Conservation (phyloP, 2,888 invertebrate genomes). For the Anagyrus pseudococci region DNA sequence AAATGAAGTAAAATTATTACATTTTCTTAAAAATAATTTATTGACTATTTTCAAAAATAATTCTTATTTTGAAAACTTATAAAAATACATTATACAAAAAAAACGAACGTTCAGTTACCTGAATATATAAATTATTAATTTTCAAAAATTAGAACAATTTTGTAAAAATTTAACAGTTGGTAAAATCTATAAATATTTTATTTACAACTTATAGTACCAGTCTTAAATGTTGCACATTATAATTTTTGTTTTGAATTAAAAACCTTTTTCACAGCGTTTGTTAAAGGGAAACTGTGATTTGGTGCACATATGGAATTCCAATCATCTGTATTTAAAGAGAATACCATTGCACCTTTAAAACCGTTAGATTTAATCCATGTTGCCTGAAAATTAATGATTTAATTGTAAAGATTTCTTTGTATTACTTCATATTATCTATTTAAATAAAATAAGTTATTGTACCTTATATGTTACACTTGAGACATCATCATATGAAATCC, state of each 20-base stretch:
- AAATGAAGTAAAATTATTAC: constrained; percentile 7
- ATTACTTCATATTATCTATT: constrained; percentile 5
- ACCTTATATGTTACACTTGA: constrained; percentile 76
- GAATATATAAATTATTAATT: constrained; percentile 20
- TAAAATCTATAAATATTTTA: constrained; percentile 34
- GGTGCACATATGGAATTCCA: constrained; percentile 67
- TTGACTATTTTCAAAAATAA: constrained; percentile 27
- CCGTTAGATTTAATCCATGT: constrained; percentile 69
- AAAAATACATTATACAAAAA: constrained; percentile 13
- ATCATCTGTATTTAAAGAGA: constrained; percentile 83
- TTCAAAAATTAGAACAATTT: neutral
- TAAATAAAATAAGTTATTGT: constrained; percentile 34
- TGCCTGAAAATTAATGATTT: constrained; percentile 59
- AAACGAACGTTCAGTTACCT: constrained; percentile 34
- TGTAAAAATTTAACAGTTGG: constrained; percentile 6
- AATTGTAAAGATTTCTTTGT: constrained; percentile 24
- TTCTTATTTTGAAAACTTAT: constrained; percentile 34
- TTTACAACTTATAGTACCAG: constrained; percentile 36
- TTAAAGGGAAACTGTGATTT: constrained; percentile 60
- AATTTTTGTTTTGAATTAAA: constrained; percentile 24
- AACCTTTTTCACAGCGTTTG: constrained; percentile 50
- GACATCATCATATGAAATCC: constrained; percentile 84
- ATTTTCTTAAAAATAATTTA: constrained; percentile 24
- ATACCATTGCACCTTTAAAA: constrained; percentile 84
- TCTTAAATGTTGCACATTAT: constrained; percentile 19